Percentiles rank a stretch among this genome's conserved stretches.
These are phyloP conservation scores for Ectemnius lituratus DNA, from an alignment of 2,888 invertebrate genomes.

Conservation along the genomic window DNA sequence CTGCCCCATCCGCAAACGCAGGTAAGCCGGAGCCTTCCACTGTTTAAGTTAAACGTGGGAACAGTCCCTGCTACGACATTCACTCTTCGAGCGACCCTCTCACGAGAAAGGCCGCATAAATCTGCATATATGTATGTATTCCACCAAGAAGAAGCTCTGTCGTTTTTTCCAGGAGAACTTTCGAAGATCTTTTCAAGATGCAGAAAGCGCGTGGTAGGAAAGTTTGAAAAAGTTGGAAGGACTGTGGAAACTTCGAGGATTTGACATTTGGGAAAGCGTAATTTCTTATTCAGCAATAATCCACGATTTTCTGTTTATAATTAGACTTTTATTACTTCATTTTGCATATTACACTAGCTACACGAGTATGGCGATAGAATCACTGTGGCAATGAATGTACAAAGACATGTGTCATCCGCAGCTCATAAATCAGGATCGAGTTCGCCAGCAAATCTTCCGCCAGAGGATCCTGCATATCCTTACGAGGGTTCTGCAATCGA, in stretches of 20 bases:
- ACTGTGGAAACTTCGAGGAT: constrained; percentile 13
- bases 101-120: constrained; percentile 71
- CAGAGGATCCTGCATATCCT: constrained; percentile 49
- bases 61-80: constrained; percentile 38
- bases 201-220: constrained; percentile 37
- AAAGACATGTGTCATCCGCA: constrained; percentile 32
- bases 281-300: too few species aligned
- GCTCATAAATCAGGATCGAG: constrained; percentile 59
- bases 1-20: constrained; percentile 47
- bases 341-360: not conserved
- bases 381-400: not conserved
- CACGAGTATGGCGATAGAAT: too few species aligned
- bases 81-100: constrained; percentile 48
- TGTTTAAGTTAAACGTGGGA: constrained; percentile 57
- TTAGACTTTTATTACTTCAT: constrained; percentile 4
- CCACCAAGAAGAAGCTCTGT: constrained; percentile 70
- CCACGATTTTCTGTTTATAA: not conserved
- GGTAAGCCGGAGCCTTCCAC: constrained; percentile 49
- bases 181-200: constrained; percentile 53
- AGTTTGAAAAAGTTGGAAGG: constrained; percentile 20
- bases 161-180: constrained; percentile 59
- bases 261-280: too few species aligned
- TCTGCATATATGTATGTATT: constrained; percentile 75
- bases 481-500: constrained; percentile 50
- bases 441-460: constrained; percentile 40